Evolutionary conservation across 1,140 invertebrate genomes (phyloP).

Genomic region (Euwallacea similis): DNA sequence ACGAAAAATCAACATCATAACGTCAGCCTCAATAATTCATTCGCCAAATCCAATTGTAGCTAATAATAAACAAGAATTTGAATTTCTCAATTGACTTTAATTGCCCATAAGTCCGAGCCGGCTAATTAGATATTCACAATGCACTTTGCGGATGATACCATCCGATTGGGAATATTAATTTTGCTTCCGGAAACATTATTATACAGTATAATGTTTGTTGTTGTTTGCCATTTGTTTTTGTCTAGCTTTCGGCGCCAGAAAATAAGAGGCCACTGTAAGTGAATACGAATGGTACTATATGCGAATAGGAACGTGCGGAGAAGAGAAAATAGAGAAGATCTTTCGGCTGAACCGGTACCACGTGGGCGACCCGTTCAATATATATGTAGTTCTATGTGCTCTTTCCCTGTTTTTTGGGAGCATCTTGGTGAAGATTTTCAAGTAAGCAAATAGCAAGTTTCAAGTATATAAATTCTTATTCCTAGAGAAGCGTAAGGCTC

Average conservation of each 20-base stretch:
- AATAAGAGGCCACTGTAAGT: background rate
- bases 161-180: slow-evolving; percentile 10
- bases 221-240: background rate
- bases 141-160: background rate
- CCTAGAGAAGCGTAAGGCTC: too few species aligned
- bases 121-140: slow-evolving; percentile 6
- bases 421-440: too few species aligned
- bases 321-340: background rate
- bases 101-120: background rate
- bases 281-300: background rate
- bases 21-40: background rate
- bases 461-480: too few species aligned
- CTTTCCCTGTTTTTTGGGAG: background rate
- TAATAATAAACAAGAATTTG: too few species aligned
- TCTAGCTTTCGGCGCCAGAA: background rate
- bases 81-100: background rate
- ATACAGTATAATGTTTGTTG: background rate
- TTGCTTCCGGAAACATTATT: slow-evolving; percentile 5
- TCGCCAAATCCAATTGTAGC: background rate
- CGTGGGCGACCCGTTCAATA: background rate
- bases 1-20: background rate
- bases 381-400: too few species aligned
- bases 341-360: background rate
- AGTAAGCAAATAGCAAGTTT: too few species aligned
- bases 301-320: background rate